These are phyloP conservation scores for Antechinus flavipes DNA, from an alignment of 2,113 vertebrate species.

Conservation along the genomic window DNA sequence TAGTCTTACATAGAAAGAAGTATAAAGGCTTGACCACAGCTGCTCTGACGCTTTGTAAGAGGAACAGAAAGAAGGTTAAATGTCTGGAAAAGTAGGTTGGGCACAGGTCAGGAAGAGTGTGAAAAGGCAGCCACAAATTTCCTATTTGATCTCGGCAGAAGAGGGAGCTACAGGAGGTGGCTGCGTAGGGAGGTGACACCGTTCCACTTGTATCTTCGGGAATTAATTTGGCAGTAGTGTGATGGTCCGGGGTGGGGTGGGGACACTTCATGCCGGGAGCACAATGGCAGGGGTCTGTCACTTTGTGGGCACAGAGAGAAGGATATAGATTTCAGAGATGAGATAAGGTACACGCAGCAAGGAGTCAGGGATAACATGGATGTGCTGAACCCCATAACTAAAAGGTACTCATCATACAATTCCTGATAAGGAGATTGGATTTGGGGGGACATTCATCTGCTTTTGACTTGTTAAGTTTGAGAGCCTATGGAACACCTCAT, in stretches of 20 bases:
- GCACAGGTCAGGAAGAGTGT: background rate
- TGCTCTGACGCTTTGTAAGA: background rate
- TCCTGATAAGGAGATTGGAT: background rate
- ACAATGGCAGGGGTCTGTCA: background rate
- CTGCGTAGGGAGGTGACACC: background rate
- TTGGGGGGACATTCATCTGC: too few relatives aligned
- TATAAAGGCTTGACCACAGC: background rate
- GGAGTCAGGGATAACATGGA: background rate
- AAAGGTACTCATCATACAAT: background rate
- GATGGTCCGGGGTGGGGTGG: background rate
- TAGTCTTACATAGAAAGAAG: background rate
- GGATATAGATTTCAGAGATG: too few relatives aligned
- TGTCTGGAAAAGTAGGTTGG: background rate
- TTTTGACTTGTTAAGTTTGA: too few relatives aligned
- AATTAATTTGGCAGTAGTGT: background rate
- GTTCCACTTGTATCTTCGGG: background rate
- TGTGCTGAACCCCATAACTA: background rate
- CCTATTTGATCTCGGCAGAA: background rate
- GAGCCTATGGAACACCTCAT: background rate
- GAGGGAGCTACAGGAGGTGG: background rate
- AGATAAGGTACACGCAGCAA: background rate
- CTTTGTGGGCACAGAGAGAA: background rate
- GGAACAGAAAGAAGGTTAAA: background rate
- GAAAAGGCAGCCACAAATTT: too few relatives aligned
- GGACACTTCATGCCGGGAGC: background rate